Evolutionary conservation across 2,797 vertebrate species (phyloP), one percentile per base, ranked within the genome.

Genomic region (Microctenopoma stevenorrisi): DNA sequence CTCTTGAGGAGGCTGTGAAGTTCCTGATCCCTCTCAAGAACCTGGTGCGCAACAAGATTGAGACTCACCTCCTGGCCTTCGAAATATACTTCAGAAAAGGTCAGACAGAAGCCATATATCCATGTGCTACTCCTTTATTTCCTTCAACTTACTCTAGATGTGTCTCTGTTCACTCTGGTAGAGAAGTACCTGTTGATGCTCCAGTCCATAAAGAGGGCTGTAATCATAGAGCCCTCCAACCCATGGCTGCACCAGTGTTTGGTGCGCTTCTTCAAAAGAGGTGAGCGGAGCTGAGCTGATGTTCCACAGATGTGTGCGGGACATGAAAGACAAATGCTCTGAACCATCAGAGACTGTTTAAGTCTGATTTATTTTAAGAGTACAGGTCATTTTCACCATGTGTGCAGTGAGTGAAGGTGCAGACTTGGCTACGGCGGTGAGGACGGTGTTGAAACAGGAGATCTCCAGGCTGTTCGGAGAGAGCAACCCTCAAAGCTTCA

Each of bases 41-140:
- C 85, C 94, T 97, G 90, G 96, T 96, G 79, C 96, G 96, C 87
- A 96, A 96, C 92, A 95, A 96, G 91, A 97, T 98, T 82, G 96
- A 98, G 84, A 98, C 96, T 1, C 96, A 98, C 94, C 96, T 98
- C 74, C 94, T 96, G 94, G 96, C 96, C 90, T 98, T 98, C 25
- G 96, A 98, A 89, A 98, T 98, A 86, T 98, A 98, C 92, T 97
- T 95, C 88, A 94, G 96, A 88, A 98, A 97, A 97, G 96, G 96
- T 97, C 85, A 57, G 91, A 30, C 0, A 3, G 11, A 43, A 0
- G 1, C 3, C 15, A 7, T 4, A 0, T 8, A 28, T 37, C 42
- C 3, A 22, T 3, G 2, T 10, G 4, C 7, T 33, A 4, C 0
- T 35, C 28, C 15, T 35, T 43, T 13, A 6, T 28, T 5, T 56